Conservation (phyloP, 2,888 invertebrate genomes). For the Acanthococcus lagerstroemiae region DNA sequence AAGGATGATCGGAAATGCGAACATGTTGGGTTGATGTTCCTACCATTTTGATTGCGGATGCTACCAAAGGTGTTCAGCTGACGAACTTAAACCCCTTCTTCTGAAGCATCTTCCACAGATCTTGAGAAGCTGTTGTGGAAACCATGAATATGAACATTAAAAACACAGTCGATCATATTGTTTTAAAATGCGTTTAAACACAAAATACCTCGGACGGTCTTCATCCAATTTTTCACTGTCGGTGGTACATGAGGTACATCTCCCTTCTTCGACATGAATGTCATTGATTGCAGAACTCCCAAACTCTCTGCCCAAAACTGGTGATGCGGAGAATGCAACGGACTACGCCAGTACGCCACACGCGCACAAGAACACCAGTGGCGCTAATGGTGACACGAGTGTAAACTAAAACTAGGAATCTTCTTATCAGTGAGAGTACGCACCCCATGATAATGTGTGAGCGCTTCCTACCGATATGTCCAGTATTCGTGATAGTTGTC, state of each 20-base stretch:
- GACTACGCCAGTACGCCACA: too few species aligned
- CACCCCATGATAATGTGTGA: too few species aligned
- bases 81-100: neutral
- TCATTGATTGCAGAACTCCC: neutral
- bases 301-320: conserved; percentile 6
- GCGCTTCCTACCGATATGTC: too few species aligned
- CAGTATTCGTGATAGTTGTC: neutral
- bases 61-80: neutral
- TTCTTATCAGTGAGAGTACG: too few species aligned
- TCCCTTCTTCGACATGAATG: neutral
- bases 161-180: too few species aligned
- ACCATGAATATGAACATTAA: too few species aligned
- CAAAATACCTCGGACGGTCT: neutral
- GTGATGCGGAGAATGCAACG: conserved; percentile 11
- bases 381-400: too few species aligned
- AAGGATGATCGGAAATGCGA: neutral
- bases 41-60: neutral
- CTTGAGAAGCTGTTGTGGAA: neutral
- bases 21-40: neutral
- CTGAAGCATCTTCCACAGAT: neutral
- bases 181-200: too few species aligned
- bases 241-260: neutral
- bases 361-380: too few species aligned
- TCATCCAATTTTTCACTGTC: conserved; percentile 9
- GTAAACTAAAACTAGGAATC: too few species aligned